Evolutionary conservation across 1,140 invertebrate species (phyloP).

Genomic region (Trichonephila clavata): DNA sequence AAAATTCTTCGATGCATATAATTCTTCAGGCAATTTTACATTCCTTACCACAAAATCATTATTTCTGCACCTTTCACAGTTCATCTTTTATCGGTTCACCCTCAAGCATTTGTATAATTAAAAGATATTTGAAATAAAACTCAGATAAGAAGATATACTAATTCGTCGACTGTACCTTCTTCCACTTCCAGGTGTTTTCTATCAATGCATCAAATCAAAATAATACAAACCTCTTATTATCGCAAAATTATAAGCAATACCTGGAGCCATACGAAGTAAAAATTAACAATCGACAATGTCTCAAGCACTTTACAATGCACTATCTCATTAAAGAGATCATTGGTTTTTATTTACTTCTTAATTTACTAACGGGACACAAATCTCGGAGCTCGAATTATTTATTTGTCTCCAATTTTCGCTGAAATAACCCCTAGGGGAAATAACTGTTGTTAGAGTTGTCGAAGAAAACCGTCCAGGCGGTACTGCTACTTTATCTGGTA

Average conservation of each 20-base stretch:
- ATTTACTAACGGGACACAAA: conserved; percentile 47
- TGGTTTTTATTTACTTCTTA: conserved; percentile 45
- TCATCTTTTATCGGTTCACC: background rate
- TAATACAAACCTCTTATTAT: background rate
- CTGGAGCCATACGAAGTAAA: background rate
- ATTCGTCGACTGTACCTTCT: background rate
- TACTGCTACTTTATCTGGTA: background rate
- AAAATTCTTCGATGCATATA: too few species aligned
- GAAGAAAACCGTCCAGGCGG: conserved; percentile 15
- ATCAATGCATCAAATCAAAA: background rate
- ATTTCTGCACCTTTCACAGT: background rate
- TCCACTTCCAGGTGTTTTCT: background rate
- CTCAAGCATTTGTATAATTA: background rate
- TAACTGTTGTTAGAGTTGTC: background rate
- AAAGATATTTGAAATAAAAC: background rate
- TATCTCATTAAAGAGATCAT: conserved; percentile 23
- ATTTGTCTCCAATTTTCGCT: conserved; percentile 42
- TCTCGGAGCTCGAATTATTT: conserved; percentile 29
- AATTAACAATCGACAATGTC: background rate
- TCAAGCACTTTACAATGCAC: background rate
- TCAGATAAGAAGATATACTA: background rate
- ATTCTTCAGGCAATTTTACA: too few species aligned
- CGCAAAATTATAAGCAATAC: background rate
- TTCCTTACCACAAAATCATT: background rate
- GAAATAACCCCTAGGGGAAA: conserved; percentile 14